Evolutionary conservation across 1,140 invertebrate genomes (phyloP).

Genomic region (Drosophila gunungcola): DNA sequence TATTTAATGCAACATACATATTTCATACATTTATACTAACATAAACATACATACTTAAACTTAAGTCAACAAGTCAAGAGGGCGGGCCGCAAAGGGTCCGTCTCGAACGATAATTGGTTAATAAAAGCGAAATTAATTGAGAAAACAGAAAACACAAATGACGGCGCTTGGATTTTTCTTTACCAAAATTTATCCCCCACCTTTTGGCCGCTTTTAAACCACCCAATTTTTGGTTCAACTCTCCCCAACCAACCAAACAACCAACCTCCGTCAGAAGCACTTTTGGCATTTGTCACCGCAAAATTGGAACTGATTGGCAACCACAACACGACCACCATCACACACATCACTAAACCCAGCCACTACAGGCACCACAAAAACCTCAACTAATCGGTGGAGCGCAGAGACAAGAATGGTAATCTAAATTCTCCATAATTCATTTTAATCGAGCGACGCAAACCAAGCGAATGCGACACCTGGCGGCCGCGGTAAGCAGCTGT

Average conservation of each 20-base stretch:
- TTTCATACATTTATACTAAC: constrained; percentile 83
- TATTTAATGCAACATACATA: constrained; percentile 69
- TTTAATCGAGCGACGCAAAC: constrained; percentile 37
- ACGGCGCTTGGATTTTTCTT: constrained; percentile 70
- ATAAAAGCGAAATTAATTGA: constrained; percentile 76
- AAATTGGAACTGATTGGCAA: constrained; percentile 64
- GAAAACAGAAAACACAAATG: constrained; percentile 57
- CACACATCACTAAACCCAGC: constrained; percentile 52
- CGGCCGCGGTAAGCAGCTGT: constrained; percentile 11
- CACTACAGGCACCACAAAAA: constrained; percentile 2
- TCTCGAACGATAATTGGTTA: constrained; percentile 73
- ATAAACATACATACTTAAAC: constrained; percentile 57
- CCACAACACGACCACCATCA: constrained; percentile 38
- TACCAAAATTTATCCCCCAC: constrained; percentile 59
- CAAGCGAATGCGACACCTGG: constrained; percentile 31
- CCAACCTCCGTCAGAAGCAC: constrained; percentile 37
- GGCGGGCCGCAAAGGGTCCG: constrained; percentile 40
- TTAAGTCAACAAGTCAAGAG: constrained; percentile 74
- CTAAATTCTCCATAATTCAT: constrained; percentile 42
- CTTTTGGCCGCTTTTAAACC: constrained; percentile 46
- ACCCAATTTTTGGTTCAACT: constrained; percentile 37
- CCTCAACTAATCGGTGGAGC: constrained; percentile 37
- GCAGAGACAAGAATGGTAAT: constrained; percentile 51
- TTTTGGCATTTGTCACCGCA: constrained; percentile 51
- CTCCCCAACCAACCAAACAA: constrained; percentile 16